Conservation (phyloP, 2,113 vertebrate genomes). For the Serinus canaria region DNA sequence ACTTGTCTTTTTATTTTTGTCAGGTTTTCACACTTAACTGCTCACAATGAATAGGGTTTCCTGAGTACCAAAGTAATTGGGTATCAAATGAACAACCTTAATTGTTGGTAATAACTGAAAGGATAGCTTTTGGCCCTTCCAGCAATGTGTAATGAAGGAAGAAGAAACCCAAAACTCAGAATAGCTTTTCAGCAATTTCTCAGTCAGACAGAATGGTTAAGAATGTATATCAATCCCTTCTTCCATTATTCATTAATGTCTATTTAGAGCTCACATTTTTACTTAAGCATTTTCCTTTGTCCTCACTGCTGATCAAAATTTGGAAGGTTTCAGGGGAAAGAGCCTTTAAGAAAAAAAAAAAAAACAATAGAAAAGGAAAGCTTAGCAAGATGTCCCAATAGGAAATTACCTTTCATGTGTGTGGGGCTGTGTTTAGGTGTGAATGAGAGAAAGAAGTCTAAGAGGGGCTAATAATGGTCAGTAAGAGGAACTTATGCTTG, state of each 20-base stretch:
- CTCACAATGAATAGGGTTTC: constrained; percentile 30
- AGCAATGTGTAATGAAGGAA: background rate
- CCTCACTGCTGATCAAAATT: background rate
- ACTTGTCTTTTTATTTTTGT: constrained; percentile 11
- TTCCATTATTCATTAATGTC: background rate
- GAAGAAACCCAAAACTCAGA: background rate
- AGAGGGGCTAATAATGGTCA: background rate
- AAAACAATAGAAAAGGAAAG: background rate
- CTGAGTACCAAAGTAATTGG: constrained; percentile 10
- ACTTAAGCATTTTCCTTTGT: background rate
- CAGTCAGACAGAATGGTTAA: background rate
- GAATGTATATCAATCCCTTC: background rate
- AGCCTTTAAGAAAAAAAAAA: background rate
- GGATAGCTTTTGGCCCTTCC: background rate
- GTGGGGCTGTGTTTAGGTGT: background rate
- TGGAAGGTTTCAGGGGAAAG: background rate
- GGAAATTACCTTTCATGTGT: background rate
- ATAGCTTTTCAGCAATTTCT: constrained; percentile 16
- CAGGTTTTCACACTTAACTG: constrained; percentile 40
- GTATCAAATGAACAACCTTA: constrained; percentile 34
- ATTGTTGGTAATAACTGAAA: constrained; percentile 39
- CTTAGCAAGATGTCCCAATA: background rate
- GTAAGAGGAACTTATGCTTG: background rate
- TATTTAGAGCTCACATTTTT: background rate
- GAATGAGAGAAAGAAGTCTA: background rate